Evolutionary conservation across 1,140 invertebrate genomes (phyloP), one percentile per base, ranked within the genome.

Genomic region (Leptinotarsa undecemlineata): DNA sequence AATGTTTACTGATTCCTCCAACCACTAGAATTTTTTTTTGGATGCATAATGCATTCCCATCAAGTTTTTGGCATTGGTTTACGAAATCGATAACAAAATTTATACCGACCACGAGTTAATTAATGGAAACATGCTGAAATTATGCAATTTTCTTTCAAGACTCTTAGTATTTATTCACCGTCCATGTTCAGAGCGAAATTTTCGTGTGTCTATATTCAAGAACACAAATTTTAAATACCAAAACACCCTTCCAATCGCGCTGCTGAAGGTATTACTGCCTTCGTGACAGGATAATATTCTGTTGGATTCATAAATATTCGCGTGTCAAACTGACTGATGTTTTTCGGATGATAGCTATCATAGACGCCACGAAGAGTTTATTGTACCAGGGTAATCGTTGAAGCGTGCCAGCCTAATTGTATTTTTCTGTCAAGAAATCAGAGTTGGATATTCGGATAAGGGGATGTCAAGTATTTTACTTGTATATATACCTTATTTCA

Each of bases 281-380:
- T 57, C 51, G 51, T 57, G 51, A 57, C 51, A 57, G 51, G 51
- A 57, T 66, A 66, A 66, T 66, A 23, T 33, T 23, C 63, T 33
- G 20, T 66, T 21, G 23, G 20, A 66, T 66, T 33, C 20, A 66
- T 66, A 66, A 66, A 33, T 33, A 23, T 33, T 66, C 26, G 63
- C 63, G 63, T 66, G 63, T 66, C 63, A 66, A 23, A 33, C 13
- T 66, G 63, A 66, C 20, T 66, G 63, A 66, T 66, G 63, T 66
- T 66, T 66, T 66, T 66, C 63, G 63, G 63, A 33, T 66, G 63
- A 66, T 66, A 33, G 63, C 63, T 66, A 66, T 66, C 63, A 66
- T 23, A 66, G 63, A 33, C 63, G 63, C 26, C 63, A 66, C 51
- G 51, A 57, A 57, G 51, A 57, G 51, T 57, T 57, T 57, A 57